Conservation (phyloP, 2,797 vertebrate genomes). For the Yasuhikotakia modesta region DNA sequence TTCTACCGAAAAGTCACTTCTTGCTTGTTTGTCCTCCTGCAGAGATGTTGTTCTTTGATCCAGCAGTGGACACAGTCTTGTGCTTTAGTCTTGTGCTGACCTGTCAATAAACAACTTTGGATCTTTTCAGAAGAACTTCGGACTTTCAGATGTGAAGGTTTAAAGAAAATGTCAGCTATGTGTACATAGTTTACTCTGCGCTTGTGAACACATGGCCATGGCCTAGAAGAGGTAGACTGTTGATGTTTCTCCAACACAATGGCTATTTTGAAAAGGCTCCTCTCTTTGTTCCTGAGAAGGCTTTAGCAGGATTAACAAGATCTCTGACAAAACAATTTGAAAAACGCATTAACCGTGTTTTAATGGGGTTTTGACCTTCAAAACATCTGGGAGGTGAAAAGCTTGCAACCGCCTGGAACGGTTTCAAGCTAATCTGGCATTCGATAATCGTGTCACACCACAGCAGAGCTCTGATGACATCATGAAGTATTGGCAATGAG, state of each 20-base stretch:
- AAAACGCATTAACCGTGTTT: slow-evolving; percentile 39
- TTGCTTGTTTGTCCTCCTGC: slow-evolving; percentile 18
- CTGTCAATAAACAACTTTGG: slow-evolving; percentile 32
- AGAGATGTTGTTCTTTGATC: slow-evolving; percentile 7
- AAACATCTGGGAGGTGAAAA: slow-evolving; percentile 30
- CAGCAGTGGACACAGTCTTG: slow-evolving; percentile 2
- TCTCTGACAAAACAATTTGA: slow-evolving; percentile 23
- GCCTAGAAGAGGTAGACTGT: background rate
- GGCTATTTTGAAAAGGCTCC: slow-evolving; percentile 6
- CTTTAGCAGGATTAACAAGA: slow-evolving; percentile 8
- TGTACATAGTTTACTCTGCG: slow-evolving; percentile 11
- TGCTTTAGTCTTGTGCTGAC: slow-evolving; percentile 14
- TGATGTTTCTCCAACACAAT: background rate
- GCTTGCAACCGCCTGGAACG: background rate
- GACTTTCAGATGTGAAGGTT: slow-evolving; percentile 8
- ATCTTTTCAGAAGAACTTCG: background rate
- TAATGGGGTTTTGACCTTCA: slow-evolving; percentile 37
- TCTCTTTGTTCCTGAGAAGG: background rate
- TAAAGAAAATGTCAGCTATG: background rate
- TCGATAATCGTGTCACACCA: background rate
- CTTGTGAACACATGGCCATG: background rate
- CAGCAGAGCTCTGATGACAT: slow-evolving; percentile 15
- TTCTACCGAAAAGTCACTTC: slow-evolving; percentile 34
- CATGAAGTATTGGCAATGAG: slow-evolving; percentile 26
- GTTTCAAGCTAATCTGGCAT: slow-evolving; percentile 19